Evolutionary conservation across 2,113 vertebrate genomes (phyloP).

Genomic region (Cephalopterus ornatus): DNA sequence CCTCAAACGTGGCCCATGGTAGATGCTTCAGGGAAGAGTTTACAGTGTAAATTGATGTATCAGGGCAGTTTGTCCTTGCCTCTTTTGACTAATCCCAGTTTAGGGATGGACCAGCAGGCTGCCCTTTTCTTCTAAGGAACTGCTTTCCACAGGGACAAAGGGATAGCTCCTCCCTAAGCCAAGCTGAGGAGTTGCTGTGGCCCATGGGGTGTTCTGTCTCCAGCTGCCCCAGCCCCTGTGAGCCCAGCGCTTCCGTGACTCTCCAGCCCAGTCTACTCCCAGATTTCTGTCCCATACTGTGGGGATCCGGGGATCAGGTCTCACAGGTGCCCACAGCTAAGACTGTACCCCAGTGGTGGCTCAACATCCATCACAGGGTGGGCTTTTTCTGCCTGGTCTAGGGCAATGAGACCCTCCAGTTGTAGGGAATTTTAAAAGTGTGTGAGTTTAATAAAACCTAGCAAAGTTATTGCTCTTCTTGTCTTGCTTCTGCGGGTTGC

Average conservation of each 20-base stretch:
- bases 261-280: not conserved
- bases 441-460: not conserved
- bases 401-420: not conserved
- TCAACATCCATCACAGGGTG: not conserved
- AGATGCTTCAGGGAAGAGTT: not conserved
- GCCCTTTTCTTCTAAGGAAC: not conserved
- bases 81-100: not conserved
- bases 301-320: not conserved
- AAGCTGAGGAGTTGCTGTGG: not conserved
- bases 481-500: not conserved
- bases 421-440: not conserved
- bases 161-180: not conserved
- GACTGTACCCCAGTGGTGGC: accelerated
- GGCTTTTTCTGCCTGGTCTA: not conserved
- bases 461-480: not conserved
- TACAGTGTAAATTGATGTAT: not conserved
- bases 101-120: not conserved
- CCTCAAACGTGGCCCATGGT: not conserved
- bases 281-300: not conserved
- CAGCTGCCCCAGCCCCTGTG: not conserved
- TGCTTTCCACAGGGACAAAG: not conserved
- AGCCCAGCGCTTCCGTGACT: not conserved
- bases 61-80: not conserved
- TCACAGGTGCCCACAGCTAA: not conserved
- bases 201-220: not conserved